A percentile compares a stretch with the other conserved stretches of the same genome.
phyloP scores from a whole-genome alignment of 2,113 vertebrate species.

The Anhinga rufa region DNA sequence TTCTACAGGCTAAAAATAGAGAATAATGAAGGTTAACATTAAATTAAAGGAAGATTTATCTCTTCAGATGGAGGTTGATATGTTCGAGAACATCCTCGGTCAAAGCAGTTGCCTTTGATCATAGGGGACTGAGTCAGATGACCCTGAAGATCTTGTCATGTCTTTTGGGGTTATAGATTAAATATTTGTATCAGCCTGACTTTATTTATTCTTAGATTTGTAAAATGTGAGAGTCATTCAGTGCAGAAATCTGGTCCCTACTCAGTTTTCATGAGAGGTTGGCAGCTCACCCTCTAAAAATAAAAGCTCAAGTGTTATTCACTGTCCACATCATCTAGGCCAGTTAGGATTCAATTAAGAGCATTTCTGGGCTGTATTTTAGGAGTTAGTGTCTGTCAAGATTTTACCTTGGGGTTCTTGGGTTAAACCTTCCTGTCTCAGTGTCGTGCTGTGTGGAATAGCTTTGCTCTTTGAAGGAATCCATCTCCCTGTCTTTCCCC shows the following conservation, averaged over 20 bases:
- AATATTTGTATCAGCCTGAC: background rate
- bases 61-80: background rate
- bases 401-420: constrained; percentile 1
- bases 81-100: background rate
- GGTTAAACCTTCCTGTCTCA: constrained; percentile 5
- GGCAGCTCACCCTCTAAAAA: background rate
- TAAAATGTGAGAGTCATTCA: background rate
- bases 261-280: background rate
- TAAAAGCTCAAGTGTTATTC: background rate
- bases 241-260: background rate
- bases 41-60: background rate
- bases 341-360: constrained; percentile 9
- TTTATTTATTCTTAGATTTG: background rate
- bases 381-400: background rate
- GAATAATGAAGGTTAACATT: background rate
- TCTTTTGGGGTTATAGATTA: background rate
- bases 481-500: background rate
- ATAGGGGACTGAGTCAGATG: background rate
- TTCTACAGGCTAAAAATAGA: background rate
- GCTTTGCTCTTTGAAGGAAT: constrained; percentile 32
- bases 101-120: background rate
- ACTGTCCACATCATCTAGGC: background rate
- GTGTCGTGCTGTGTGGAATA: constrained; percentile 31
- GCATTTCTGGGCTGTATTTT: constrained; percentile 8
- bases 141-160: background rate